phyloP scores from a whole-genome alignment of 2,888 invertebrate genomes.

The Cordilura impudica region DNA sequence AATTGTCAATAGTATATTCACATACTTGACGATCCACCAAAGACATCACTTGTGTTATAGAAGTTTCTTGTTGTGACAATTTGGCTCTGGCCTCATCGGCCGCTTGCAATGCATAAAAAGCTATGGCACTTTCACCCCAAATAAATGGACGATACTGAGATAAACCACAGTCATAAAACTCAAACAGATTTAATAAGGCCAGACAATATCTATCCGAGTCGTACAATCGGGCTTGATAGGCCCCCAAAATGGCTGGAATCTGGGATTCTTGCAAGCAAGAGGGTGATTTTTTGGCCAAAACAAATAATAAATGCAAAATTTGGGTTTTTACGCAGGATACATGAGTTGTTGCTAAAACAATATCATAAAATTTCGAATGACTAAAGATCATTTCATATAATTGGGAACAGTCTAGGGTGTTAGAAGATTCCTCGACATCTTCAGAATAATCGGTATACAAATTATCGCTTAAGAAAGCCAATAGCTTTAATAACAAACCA shows the following conservation, averaged over 20 bases:
- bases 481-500: conserved; percentile 79
- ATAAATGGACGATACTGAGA: conserved; percentile 87
- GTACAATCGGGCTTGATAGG: conserved; percentile 86
- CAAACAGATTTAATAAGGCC: conserved; percentile 84
- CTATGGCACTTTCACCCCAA: conserved; percentile 90
- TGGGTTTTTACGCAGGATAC: conserved; percentile 80
- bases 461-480: conserved; percentile 80
- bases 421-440: conserved; percentile 68
- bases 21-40: conserved; percentile 83
- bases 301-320: conserved; percentile 82
- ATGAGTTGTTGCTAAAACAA: conserved; percentile 80
- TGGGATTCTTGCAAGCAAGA: conserved; percentile 82
- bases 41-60: conserved; percentile 85
- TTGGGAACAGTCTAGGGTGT: conserved; percentile 76
- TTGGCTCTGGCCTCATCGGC: conserved; percentile 78
- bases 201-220: conserved; percentile 85
- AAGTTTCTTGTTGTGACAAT: conserved; percentile 84
- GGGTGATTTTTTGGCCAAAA: conserved; percentile 82
- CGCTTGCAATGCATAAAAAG: conserved; percentile 83
- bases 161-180: conserved; percentile 83
- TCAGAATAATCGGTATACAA: conserved; percentile 79
- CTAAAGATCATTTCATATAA: conserved; percentile 87
- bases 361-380: conserved; percentile 87
- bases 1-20: conserved; percentile 83
- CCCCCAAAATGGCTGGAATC: conserved; percentile 86